Percentiles rank a stretch among this genome's conserved stretches.
These are phyloP conservation scores for Diachasma alloeum DNA, from an alignment of 1,140 invertebrate genomes.

Conservation along the genomic window DNA sequence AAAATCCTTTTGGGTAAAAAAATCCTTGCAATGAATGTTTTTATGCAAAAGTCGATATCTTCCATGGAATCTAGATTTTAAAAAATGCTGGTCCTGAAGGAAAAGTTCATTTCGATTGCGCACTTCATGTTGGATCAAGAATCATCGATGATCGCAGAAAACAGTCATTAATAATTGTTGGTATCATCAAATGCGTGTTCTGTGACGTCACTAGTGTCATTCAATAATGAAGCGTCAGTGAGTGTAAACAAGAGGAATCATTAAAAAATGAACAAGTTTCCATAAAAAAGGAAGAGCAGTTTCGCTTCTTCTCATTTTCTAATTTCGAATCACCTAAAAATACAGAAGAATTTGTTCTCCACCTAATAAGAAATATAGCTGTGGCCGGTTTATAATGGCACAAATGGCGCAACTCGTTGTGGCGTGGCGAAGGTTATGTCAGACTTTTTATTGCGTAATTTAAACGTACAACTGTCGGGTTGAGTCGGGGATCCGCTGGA, in stretches of 20 bases:
- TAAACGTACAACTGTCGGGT: constrained; percentile 16
- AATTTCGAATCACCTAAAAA: not conserved
- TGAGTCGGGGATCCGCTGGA: constrained; percentile 32
- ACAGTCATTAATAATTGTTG: not conserved
- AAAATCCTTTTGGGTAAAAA: no score
- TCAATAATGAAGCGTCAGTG: not conserved
- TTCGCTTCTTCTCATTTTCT: not conserved
- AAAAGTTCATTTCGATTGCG: no score
- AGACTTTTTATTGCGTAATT: constrained; percentile 60
- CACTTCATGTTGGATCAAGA: no score
- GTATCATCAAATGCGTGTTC: not conserved
- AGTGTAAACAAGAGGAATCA: not conserved
- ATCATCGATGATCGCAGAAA: not conserved
- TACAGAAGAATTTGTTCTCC: not conserved
- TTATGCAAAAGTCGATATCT: no score
- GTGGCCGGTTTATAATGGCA: constrained; percentile 31
- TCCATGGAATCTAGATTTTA: no score
- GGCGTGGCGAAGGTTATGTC: constrained; percentile 65
- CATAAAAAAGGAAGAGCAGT: no score
- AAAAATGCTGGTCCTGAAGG: no score
- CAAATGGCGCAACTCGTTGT: constrained; percentile 56
- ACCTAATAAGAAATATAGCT: constrained; percentile 9
- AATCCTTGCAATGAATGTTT: no score
- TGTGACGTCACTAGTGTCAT: not conserved
- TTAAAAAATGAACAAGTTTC: not conserved